Evolutionary conservation across 2,797 vertebrate species (phyloP).

Genomic region (Gorsachius magnificus): DNA sequence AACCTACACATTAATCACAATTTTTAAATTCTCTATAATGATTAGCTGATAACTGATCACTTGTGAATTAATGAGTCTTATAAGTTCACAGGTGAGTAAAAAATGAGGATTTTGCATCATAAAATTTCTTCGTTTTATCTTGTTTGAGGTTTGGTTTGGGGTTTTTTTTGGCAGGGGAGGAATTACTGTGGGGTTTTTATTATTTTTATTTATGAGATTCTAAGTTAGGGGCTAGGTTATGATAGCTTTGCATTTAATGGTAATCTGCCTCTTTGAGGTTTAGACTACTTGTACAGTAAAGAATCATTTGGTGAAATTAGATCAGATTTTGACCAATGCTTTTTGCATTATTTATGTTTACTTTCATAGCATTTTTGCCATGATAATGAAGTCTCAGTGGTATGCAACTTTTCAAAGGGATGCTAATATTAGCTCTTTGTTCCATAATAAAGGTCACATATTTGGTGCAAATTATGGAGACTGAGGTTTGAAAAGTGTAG

Average conservation of each 20-base stretch:
- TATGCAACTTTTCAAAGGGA: neutral
- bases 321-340: neutral
- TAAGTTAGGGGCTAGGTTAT: neutral
- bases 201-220: neutral
- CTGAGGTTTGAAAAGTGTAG: neutral
- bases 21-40: neutral
- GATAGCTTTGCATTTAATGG: neutral
- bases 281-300: neutral
- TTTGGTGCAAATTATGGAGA: neutral
- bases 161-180: accelerated
- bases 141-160: neutral
- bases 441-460: neutral
- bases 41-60: neutral
- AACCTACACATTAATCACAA: neutral
- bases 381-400: neutral
- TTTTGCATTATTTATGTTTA: neutral
- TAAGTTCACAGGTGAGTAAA: neutral
- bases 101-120: neutral
- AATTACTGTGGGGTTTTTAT: neutral
- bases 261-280: neutral
- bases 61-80: neutral
- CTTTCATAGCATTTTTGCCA: neutral
- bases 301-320: neutral
- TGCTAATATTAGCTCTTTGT: neutral
- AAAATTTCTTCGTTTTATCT: neutral